Evolutionary conservation across 2,888 invertebrate species (phyloP).

Genomic region (Sphaeridia pumilis): DNA sequence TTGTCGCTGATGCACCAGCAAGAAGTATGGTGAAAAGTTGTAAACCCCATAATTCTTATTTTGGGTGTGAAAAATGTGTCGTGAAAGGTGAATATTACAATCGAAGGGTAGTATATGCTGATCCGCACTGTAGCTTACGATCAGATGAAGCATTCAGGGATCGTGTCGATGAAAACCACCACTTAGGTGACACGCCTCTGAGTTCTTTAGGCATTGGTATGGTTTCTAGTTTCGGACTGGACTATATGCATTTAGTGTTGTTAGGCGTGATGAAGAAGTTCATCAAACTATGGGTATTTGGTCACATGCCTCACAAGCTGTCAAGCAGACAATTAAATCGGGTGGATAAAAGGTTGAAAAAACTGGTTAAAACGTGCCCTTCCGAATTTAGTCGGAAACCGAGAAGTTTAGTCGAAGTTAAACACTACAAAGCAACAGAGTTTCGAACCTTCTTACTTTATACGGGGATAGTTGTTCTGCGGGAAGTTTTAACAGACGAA

Average conservation of each 20-base stretch:
- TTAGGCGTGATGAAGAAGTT: slow-evolving; percentile 25
- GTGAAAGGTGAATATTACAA: slow-evolving; percentile 2
- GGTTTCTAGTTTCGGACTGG: slow-evolving; percentile 22
- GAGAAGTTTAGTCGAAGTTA: neutral
- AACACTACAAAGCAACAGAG: slow-evolving; percentile 7
- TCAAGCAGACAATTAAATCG: neutral
- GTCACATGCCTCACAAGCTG: neutral
- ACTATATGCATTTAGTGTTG: slow-evolving; percentile 26
- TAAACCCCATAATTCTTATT: slow-evolving; percentile 4
- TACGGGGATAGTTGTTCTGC: neutral
- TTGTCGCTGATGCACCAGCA: slow-evolving; percentile 13
- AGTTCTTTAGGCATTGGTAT: slow-evolving; percentile 19
- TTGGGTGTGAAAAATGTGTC: slow-evolving; percentile 8
- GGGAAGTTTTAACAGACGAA: neutral
- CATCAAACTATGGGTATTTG: neutral
- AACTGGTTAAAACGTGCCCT: neutral
- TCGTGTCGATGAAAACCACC: slow-evolving; percentile 22
- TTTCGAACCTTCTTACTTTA: slow-evolving; percentile 10
- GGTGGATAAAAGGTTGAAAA: neutral
- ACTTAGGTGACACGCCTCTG: slow-evolving; percentile 22
- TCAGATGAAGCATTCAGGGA: slow-evolving; percentile 14
- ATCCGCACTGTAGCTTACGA: neutral
- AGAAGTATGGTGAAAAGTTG: neutral
- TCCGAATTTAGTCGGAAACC: slow-evolving; percentile 7
- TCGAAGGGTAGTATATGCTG: neutral